Evolutionary conservation across 2,113 vertebrate species (phyloP), one percentile per base, ranked within the genome.

Genomic region (Epinephelus lanceolatus): DNA sequence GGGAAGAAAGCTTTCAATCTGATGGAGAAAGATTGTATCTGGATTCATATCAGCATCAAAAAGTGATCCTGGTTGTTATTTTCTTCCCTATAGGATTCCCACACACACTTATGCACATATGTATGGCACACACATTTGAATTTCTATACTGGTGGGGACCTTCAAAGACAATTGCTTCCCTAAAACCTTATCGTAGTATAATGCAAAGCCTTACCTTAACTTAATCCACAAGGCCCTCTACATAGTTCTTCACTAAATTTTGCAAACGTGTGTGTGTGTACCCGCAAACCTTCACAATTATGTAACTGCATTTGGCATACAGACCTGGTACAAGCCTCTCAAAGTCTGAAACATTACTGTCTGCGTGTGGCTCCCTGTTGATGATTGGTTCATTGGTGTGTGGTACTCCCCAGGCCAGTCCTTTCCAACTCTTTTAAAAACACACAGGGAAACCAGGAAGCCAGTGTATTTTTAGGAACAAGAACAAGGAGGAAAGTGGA

Each of bases 1-100:
- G 33, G 33, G 30, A 25, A 53, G 18, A 52, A 11, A 57, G 55
- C 59, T 49, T 61, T 69, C 72, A 65, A 62, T 83, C 70, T 78
- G 71, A 60, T 76, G 42, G 27, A 45, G 62, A 67, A 45, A 70
- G 49, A 73, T 70, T 68, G n/a, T 33, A 77, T 74, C 76, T 83
- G 60, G 69, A 76, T 84, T 79, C 57, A 73, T 49, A 37, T 55
- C 42, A 78, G 55, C 57, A 47, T 81, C 27, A 76, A 80, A 80
- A 67, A 71, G 42, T 23, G 56, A 78, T 79, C 65, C 60, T 0
- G 3, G 57, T 77, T 66, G 82, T 71, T 73, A 19, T 27, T 30
- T 47, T 56, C 51, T 56, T 72, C 55, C 63, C 51, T 47, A 27
- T 12, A n/a, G 61, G 60, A 74, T 75, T 78, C 53, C 9, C 33